Evolutionary conservation across 2,797 vertebrate species (phyloP), one percentile per base, ranked within the genome.

Genomic region (Melanotaenia maccullochi): DNA sequence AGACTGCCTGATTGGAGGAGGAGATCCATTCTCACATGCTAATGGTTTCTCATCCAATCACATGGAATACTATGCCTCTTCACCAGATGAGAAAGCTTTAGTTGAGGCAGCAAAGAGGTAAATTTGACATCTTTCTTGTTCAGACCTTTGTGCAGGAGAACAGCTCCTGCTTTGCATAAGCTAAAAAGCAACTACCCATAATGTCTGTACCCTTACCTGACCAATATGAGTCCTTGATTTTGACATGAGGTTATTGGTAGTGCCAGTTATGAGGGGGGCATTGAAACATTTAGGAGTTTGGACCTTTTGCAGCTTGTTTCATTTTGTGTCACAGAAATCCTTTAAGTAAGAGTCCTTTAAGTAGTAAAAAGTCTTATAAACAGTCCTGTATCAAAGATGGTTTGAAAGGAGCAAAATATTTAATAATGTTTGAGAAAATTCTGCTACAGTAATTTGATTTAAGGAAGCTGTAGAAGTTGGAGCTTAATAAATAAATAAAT

Each of bases 61-160:
- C 1, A 88, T 97, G 92, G 97, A 99, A 58, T 99, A 99, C 85
- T 99, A 98, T 1, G 98, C 98, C 59, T 97, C 98, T 9, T 99
- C 98, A 0, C 98, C 98, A 0, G 98, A 99, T 72, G 98, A 99
- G 91, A 99, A 99, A 69, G 97, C 98, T 64, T 93, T 99, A 25
- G 97, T 99, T 28, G 98, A 99, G 91, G 98, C 98, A 71, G 93
- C 96, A 12, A 96, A 96, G 86, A 96, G 97, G 98, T 98, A 79
- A 85, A 85, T 51, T 47, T 20, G 5, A 1, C 8, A 35, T 40
- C 13, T 54, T 54, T n/a, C 3, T n/a, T 22, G 7, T 28, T 55
- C 14, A 55, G 16, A 55, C 52, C 4, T 25, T 24, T 25, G 4
- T 25, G 12, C 28, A 54, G 14, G 12, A 54, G 12, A 54, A 25